phyloP scores from a whole-genome alignment of 2,797 vertebrate genomes.

The Trichosurus vulpecula region DNA sequence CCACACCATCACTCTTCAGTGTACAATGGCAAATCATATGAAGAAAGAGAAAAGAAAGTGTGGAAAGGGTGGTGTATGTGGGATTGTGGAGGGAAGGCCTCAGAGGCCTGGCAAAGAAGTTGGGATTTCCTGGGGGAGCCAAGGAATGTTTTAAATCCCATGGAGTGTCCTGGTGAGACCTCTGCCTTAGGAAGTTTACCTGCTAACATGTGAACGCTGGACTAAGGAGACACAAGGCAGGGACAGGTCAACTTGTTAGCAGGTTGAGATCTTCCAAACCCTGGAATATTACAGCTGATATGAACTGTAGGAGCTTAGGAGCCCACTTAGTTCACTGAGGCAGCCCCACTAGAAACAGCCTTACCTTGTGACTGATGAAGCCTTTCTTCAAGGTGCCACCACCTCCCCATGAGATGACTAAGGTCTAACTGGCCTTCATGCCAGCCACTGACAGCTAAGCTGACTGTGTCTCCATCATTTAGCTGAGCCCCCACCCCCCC shows the following conservation, averaged over 20 bases:
- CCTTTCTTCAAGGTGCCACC: background rate
- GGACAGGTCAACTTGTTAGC: background rate
- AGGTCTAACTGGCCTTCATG: background rate
- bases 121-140: no score
- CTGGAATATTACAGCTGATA: background rate
- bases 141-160: background rate
- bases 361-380: fast-evolving
- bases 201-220: background rate
- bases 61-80: background rate
- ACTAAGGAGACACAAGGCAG: background rate
- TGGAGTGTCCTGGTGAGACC: background rate
- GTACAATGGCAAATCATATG: no score
- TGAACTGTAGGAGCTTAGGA: background rate
- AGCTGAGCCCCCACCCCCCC: background rate
- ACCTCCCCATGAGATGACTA: background rate
- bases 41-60: background rate
- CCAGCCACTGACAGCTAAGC: background rate
- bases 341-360: background rate
- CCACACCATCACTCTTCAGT: background rate
- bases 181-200: background rate
- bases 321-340: background rate
- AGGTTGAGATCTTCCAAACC: background rate
- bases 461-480: background rate
- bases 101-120: background rate
- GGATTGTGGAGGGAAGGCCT: background rate